phyloP scores from a whole-genome alignment of 1,140 invertebrate species.

The Spodoptera frugiperda region DNA sequence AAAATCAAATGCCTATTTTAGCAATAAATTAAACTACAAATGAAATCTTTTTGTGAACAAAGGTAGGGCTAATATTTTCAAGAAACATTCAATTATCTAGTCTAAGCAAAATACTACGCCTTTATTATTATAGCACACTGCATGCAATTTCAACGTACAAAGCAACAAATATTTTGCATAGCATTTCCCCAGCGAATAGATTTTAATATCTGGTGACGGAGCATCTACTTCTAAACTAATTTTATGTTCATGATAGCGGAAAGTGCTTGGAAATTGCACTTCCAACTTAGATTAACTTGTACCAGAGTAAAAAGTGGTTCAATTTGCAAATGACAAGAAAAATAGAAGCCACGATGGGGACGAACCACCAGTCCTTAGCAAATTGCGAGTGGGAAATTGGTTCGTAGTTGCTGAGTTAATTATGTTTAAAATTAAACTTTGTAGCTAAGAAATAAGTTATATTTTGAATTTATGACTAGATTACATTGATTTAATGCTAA shows the following conservation, averaged over 20 bases:
- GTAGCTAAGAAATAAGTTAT: too few species aligned
- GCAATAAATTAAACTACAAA: too few species aligned
- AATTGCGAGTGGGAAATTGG: not conserved
- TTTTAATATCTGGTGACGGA: not conserved
- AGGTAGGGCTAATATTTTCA: too few species aligned
- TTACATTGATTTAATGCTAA: too few species aligned
- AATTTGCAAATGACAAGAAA: slow-evolving; percentile 30
- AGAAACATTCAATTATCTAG: too few species aligned
- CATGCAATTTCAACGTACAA: not conserved
- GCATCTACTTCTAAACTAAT: slow-evolving; percentile 25
- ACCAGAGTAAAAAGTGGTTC: slow-evolving; percentile 21
- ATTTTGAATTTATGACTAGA: too few species aligned
- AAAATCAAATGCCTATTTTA: too few species aligned
- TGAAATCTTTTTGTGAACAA: not conserved
- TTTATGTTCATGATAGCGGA: slow-evolving; percentile 22
- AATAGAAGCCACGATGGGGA: not conserved
- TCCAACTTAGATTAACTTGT: slow-evolving; percentile 36
- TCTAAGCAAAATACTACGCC: too few species aligned
- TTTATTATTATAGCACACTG: too few species aligned
- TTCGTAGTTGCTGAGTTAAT: too few species aligned
- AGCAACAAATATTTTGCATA: not conserved
- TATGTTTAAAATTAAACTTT: too few species aligned
- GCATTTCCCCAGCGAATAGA: not conserved
- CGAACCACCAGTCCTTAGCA: not conserved
- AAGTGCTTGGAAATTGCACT: slow-evolving; percentile 29